A percentile compares a stretch with the other conserved stretches of the same genome.
Evolutionary conservation across 2,797 vertebrate genomes (phyloP).

Genomic region (Nyctalus aviator): DNA sequence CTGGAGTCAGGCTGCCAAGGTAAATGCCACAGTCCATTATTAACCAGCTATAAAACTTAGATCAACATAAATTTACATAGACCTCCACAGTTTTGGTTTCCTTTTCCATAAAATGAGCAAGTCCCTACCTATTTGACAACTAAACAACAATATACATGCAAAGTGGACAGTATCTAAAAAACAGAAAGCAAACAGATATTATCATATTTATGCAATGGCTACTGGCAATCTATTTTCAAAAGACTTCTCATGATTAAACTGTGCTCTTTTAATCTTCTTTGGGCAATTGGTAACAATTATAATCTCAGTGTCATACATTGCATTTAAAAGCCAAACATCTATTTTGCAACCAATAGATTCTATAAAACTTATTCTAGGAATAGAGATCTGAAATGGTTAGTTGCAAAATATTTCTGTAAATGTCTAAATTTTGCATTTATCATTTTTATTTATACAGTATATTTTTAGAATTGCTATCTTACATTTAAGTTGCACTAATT

Average conservation of each 20-base stretch:
- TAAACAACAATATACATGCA: background rate
- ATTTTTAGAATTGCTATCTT: background rate
- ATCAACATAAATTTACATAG: background rate
- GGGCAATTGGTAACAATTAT: background rate
- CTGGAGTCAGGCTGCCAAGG: background rate
- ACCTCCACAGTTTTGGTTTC: background rate
- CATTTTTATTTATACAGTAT: background rate
- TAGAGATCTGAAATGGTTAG: background rate
- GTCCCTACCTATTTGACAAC: background rate
- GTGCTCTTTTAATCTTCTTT: background rate
- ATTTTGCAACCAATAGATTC: background rate
- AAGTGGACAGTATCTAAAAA: background rate
- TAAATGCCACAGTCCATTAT: background rate
- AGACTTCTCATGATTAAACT: constrained; percentile 14
- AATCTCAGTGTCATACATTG: background rate
- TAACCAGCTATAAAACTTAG: background rate
- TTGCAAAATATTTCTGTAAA: constrained; percentile 37
- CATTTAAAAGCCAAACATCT: background rate
- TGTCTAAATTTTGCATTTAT: constrained; percentile 5
- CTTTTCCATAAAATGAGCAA: background rate
- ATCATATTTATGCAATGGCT: background rate
- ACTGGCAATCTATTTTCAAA: background rate
- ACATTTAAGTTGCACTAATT: constrained; percentile 10
- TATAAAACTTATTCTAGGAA: constrained; percentile 3
- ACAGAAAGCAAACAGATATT: background rate